Base-by-base conservation (phyloP, 2,888 invertebrate genomes). In the Urechis unicinctus region DNA sequence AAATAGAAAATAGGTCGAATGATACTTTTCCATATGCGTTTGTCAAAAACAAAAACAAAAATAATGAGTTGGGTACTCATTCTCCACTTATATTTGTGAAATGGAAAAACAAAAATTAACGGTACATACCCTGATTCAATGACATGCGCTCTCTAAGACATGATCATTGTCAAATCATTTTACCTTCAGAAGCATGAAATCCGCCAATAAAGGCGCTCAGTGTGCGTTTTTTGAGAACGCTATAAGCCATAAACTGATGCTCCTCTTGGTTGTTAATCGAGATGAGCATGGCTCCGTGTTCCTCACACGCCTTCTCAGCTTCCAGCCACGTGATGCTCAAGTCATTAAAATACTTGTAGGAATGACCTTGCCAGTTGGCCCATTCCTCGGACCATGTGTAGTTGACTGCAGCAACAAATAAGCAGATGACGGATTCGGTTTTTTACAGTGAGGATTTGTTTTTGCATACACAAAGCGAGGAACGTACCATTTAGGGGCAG, bases 171-270 rank as follows among this genome's bases (percentile, higher is more conserved):
- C 9, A 17, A 9, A 36, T 36, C 36, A 17, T 9, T 36, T 9
- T 36, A 13, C 36, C 36, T 36, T 13, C 36, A 13, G 36, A 36
- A 17, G 36, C 17, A 9, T 54, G 25, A 6, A 17, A 13, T 17
- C 57, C 60, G 17, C 60, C 57, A n/a, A 60, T 55, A 44, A 58
- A 60, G 29, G 46, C 57, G 43, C 49, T 52, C 3, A 60, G 55
- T 17, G 60, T 57, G 21, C 60, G 36, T 28, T 50, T 49, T 5
- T 47, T 9, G 24, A 60, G 55, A 6, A 60, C 60, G 13, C 30
- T 49, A 17, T 24, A 22, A 2, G 24, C 45, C 3, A 60, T 24
- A 44, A 60, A 57, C 22, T 58, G 29, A 25, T 44, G 43, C 48
- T 60, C 57, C 28, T 50, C 57, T 45, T 22, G 22, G 28, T 44